Conservation (phyloP, 2,113 vertebrate genomes). For the Gnathonemus echidnorhynchus region DNA sequence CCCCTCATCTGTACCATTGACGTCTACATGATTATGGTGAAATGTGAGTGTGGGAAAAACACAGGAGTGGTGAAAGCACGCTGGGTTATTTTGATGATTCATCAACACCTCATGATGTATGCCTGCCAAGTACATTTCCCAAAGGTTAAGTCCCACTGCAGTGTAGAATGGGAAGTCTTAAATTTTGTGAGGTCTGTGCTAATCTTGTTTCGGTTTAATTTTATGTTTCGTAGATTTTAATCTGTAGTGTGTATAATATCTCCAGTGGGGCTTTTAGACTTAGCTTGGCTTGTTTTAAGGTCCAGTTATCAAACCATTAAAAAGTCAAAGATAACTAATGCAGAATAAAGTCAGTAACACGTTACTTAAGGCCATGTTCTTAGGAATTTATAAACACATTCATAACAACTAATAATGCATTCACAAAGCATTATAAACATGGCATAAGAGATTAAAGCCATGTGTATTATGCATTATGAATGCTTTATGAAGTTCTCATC, state of each 20-base stretch:
- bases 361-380: too few relatives aligned
- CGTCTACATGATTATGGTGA: conserved; percentile 98
- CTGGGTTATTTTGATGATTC: background rate
- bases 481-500: too few relatives aligned
- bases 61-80: background rate
- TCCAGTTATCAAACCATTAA: background rate
- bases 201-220: background rate
- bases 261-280: background rate
- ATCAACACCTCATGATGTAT: background rate
- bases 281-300: background rate
- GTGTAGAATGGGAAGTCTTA: background rate
- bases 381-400: too few relatives aligned
- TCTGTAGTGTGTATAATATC: background rate
- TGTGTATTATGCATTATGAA: too few relatives aligned
- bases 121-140: background rate
- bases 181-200: background rate
- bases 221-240: background rate
- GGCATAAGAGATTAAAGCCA: too few relatives aligned
- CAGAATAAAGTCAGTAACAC: background rate
- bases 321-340: background rate
- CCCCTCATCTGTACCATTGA: conserved; percentile 92
- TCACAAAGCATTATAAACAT: too few relatives aligned
- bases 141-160: background rate
- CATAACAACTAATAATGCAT: too few relatives aligned
- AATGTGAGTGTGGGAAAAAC: conserved; percentile 68